Percentiles rank a stretch among this genome's conserved stretches.
These are phyloP conservation scores for Ciona savignyi DNA, from an alignment of 23 tunicate genomes.

Conservation along the genomic window DNA sequence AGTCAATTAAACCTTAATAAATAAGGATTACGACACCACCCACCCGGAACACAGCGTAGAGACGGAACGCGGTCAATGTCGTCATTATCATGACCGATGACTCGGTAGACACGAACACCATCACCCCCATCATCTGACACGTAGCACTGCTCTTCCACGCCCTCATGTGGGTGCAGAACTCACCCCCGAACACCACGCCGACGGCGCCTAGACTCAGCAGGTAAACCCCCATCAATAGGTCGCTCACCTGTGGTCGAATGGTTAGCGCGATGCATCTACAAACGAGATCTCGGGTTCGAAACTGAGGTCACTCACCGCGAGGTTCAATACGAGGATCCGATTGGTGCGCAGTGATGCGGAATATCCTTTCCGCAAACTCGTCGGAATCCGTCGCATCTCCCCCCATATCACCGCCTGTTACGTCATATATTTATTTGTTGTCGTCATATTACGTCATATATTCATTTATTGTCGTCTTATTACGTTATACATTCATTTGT, in stretches of 20 bases:
- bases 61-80: conserved; percentile 27
- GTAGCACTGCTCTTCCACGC: conserved; percentile 27
- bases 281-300: too few species aligned
- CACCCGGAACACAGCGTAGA: conserved; percentile 36
- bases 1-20: too few species aligned
- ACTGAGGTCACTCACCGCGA: conserved; percentile 40
- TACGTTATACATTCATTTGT: too few species aligned
- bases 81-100: conserved; percentile 36
- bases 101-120: conserved; percentile 36
- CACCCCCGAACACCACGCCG: conserved; percentile 19
- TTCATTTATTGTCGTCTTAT: too few species aligned
- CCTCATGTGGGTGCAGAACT: conserved; percentile 27
- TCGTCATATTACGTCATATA: too few species aligned
- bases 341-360: conserved; percentile 26
- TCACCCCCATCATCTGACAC: conserved; percentile 27
- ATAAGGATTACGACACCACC: too few species aligned
- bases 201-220: conserved; percentile 21
- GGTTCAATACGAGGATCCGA: conserved; percentile 38
- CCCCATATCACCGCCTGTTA: conserved; percentile 1
- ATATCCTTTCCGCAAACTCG: conserved; percentile 1
- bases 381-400: not conserved
- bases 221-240: conserved; percentile 44
- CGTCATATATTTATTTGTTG: not conserved
- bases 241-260: too few species aligned
- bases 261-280: too few species aligned